These are phyloP conservation scores for Teleogryllus occipitalis DNA, from an alignment of 1,140 invertebrate genomes.

Conservation along the genomic window DNA sequence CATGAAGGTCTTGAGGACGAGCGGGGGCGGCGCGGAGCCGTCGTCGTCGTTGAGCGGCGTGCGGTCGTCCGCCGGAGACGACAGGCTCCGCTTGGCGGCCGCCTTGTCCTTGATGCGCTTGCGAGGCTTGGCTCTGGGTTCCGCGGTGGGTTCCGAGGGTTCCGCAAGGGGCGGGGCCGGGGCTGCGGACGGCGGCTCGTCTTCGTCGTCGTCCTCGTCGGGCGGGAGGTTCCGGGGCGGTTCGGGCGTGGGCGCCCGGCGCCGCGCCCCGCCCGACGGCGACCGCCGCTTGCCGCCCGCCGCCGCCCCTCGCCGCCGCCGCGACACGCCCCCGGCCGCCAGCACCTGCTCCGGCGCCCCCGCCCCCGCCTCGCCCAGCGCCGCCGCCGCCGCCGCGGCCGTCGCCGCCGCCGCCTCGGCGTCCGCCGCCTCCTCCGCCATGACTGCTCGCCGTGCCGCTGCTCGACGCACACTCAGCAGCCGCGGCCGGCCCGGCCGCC, in stretches of 20 bases:
- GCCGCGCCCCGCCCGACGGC: conserved; percentile 3
- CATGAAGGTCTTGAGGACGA: background rate
- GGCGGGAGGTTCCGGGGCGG: background rate
- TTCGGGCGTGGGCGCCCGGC: background rate
- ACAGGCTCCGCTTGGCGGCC: conserved; percentile 2
- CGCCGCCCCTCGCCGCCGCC: conserved; percentile 27
- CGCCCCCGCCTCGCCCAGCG: background rate
- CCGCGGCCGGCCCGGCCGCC: no score
- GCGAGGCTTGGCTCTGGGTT: conserved; percentile 24
- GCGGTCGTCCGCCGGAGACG: conserved; percentile 1
- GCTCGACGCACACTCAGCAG: background rate
- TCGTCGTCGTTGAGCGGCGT: background rate
- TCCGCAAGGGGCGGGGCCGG: background rate
- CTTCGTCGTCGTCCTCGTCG: background rate
- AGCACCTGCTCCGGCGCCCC: conserved; percentile 15
- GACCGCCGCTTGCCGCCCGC: background rate
- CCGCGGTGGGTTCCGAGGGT: conserved; percentile 15
- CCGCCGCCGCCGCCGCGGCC: background rate
- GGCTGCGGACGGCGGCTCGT: background rate
- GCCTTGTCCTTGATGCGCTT: conserved; percentile 12
- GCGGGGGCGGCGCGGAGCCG: no score
- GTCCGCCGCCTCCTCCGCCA: background rate
- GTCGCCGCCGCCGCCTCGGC: background rate
- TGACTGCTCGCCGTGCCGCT: background rate
- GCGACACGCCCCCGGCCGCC: conserved; percentile 18